Evolutionary conservation across 2,888 invertebrate species (phyloP), one percentile per base, ranked within the genome.

Genomic region (Amorpha juglandis): DNA sequence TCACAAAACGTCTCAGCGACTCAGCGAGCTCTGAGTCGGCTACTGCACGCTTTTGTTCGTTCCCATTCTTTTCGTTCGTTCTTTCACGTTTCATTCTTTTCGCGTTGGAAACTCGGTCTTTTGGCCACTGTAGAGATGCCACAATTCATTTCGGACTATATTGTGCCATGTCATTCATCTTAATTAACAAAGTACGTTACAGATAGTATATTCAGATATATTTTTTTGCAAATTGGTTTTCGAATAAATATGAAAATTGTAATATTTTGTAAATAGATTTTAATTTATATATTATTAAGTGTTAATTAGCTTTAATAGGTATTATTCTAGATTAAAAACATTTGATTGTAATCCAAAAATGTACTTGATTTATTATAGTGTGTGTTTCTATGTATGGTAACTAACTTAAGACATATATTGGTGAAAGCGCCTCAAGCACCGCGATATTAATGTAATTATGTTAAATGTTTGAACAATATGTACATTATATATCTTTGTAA

Each of bases 291-390:
- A 79, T 74, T 82, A 83, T 80, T 73, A 81, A 77, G 85, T 87
- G 82, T 89, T 89, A 88, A 81, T 81, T 90, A 93, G 92, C 92
- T 93, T 93, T 93, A 93, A 92, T 92, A 92, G 91, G 81, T 89
- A 87, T 85, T 89, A 89, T 77, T 77, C 74, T 89, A 88, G 86
- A 73, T 72, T 82, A 82, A 78, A n/a, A 78, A 72, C 70, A 66
- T 73, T 51, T 62, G 55, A 53, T 19, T 79, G 78, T 80, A 78
- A 82, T 80, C 90, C 90, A 92, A 92, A 92, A 89, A 91, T 86
- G 83, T 88, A 80, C 89, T 87, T 82, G 84, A 80, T 83, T 83
- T 74, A 77, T 79, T 86, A 80, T 84, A 84, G 79, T 80, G 73
- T 79, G 76, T 71, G 27, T 76, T 75, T 72, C 72, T 73, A 67